phyloP scores from a whole-genome alignment of 2,888 invertebrate species.

The Mythimna pallens region DNA sequence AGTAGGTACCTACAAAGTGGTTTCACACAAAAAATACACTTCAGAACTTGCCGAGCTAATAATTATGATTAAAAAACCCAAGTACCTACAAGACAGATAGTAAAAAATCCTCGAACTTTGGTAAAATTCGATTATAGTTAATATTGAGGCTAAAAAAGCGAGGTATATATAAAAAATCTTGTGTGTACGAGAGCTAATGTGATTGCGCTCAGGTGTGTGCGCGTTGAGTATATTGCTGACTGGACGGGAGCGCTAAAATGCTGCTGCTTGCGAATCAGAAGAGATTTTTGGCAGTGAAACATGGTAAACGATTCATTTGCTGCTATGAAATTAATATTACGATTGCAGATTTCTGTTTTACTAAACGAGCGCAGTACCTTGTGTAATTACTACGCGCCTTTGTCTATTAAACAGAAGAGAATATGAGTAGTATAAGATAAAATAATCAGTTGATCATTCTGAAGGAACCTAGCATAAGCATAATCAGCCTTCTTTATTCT shows the following conservation, averaged over 20 bases:
- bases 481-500: too few relatives aligned
- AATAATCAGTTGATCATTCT: too few relatives aligned
- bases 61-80: slow-evolving; percentile 42
- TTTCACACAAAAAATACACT: not conserved
- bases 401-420: too few relatives aligned
- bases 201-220: slow-evolving; percentile 86
- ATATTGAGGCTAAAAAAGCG: slow-evolving; percentile 27
- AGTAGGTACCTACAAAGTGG: too few relatives aligned
- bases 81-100: not conserved
- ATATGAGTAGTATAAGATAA: too few relatives aligned
- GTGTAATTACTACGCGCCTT: too few relatives aligned
- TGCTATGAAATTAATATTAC: not conserved
- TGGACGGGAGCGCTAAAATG: slow-evolving; percentile 75
- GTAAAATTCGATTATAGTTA: slow-evolving; percentile 32
- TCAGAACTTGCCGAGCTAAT: not conserved
- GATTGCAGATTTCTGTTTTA: too few relatives aligned
- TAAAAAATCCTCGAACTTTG: slow-evolving; percentile 39
- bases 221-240: slow-evolving; percentile 82
- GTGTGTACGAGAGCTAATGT: slow-evolving; percentile 74
- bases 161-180: slow-evolving; percentile 62
- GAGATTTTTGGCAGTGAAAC: slow-evolving; percentile 40
- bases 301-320: not conserved
- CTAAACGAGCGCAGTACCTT: too few relatives aligned
- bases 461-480: too few relatives aligned
- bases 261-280: slow-evolving; percentile 37